Evolutionary conservation across 2,888 invertebrate genomes (phyloP).

Genomic region (Callosobruchus maculatus): DNA sequence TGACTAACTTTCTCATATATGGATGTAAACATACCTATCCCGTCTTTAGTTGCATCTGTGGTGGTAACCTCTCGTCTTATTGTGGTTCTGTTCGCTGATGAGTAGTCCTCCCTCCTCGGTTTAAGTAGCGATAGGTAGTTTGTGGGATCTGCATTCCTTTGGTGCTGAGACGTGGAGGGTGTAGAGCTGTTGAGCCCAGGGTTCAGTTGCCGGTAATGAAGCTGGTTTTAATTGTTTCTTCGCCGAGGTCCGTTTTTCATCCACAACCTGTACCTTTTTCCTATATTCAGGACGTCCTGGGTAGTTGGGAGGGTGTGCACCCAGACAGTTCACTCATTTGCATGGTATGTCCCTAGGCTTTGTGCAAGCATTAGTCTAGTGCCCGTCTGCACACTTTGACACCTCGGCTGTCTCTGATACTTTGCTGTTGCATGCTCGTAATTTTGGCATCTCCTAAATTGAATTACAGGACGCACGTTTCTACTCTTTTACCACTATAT

Average conservation of each 20-base stretch:
- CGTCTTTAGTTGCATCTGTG: neutral
- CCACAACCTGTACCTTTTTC: neutral
- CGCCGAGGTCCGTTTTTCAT: neutral
- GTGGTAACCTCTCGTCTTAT: neutral
- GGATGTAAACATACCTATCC: neutral
- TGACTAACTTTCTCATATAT: neutral
- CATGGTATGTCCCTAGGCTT: constrained; percentile 24
- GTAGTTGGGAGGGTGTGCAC: constrained; percentile 30
- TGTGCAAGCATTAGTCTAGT: constrained; percentile 28
- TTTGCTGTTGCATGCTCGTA: constrained; percentile 32
- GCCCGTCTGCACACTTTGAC: constrained; percentile 14
- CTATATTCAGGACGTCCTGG: constrained; percentile 21
- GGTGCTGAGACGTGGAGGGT: neutral
- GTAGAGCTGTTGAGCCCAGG: neutral
- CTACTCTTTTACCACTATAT: constrained; percentile 11
- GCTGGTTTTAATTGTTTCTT: neutral
- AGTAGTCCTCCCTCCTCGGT: no score
- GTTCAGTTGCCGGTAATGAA: neutral
- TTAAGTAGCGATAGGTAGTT: no score
- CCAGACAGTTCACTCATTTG: constrained; percentile 32
- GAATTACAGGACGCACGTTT: constrained; percentile 25
- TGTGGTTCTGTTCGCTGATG: no score
- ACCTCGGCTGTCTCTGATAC: neutral
- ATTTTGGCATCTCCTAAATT: constrained; percentile 33
- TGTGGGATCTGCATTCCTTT: neutral